phyloP scores from a whole-genome alignment of 1,140 invertebrate species.

The Conus betulinus region DNA sequence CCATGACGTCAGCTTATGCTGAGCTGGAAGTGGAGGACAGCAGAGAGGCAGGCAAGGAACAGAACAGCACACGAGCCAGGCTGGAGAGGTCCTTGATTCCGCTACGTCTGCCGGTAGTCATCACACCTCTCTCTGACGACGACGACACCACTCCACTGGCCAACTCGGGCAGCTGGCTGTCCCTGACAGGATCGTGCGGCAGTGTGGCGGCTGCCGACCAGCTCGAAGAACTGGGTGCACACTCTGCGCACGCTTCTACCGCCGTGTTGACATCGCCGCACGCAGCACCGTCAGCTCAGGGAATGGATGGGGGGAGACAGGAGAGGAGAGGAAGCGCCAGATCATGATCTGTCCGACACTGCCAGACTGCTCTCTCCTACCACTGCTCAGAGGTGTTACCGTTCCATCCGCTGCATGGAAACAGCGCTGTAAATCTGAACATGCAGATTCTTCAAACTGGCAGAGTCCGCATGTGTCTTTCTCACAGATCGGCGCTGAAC shows the following conservation, averaged over 20 bases:
- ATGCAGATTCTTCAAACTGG: neutral
- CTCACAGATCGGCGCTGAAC: neutral
- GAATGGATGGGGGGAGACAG: neutral
- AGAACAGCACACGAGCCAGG: neutral
- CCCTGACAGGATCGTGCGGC: neutral
- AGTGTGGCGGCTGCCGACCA: neutral
- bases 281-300: neutral
- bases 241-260: neutral
- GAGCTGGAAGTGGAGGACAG: neutral
- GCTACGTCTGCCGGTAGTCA: neutral
- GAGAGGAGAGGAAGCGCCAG: neutral
- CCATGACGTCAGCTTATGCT: neutral
- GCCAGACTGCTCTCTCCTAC: conserved; percentile 31
- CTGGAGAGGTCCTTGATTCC: neutral
- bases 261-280: neutral
- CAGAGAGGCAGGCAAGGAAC: neutral
- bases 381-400: conserved; percentile 39
- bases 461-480: too few relatives aligned
- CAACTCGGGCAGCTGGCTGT: neutral
- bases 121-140: neutral
- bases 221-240: neutral
- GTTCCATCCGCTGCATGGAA: conserved; percentile 45
- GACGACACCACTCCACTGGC: neutral
- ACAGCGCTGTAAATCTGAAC: conserved; percentile 29
- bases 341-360: neutral